phyloP scores from a whole-genome alignment of 2,113 vertebrate genomes.

The Anser brachyrhynchus region DNA sequence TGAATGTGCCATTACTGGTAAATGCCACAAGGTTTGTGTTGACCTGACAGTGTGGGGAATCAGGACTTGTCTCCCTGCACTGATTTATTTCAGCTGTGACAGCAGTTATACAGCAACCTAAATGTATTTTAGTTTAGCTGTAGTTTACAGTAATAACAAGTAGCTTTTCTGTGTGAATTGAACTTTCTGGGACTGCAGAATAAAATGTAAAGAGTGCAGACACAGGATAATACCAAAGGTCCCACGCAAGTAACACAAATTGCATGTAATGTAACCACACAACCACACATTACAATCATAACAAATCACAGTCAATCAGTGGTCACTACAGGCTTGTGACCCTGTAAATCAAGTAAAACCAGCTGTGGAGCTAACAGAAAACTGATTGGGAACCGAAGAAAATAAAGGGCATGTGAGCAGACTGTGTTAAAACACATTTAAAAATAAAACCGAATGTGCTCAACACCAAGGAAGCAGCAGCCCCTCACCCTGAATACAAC shows the following conservation, averaged over 20 bases:
- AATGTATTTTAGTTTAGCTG: not conserved
- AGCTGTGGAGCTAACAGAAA: not conserved
- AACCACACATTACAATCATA: not conserved
- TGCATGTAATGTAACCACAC: not conserved
- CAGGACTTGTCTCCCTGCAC: not conserved
- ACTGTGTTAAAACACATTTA: not conserved
- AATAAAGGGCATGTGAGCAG: not conserved
- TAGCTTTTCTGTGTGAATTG: not conserved
- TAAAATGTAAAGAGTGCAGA: not conserved
- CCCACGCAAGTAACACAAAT: not conserved
- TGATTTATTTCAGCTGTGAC: not conserved
- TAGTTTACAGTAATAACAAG: not conserved
- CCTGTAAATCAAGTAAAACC: not conserved
- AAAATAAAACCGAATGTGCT: not conserved
- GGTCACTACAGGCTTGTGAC: not conserved
- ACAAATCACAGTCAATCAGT: not conserved
- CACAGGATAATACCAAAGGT: not conserved
- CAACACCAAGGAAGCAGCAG: not conserved
- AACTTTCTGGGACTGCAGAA: not conserved
- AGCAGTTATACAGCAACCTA: not conserved
- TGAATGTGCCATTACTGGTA: not conserved
- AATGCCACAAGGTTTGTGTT: not conserved
- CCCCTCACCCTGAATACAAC: not conserved
- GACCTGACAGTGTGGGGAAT: not conserved
- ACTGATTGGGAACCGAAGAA: not conserved